A percentile compares a stretch with the other conserved stretches of the same genome.
These are phyloP conservation scores for Python bivittatus DNA, from an alignment of 2,113 vertebrate species.

Conservation along the genomic window DNA sequence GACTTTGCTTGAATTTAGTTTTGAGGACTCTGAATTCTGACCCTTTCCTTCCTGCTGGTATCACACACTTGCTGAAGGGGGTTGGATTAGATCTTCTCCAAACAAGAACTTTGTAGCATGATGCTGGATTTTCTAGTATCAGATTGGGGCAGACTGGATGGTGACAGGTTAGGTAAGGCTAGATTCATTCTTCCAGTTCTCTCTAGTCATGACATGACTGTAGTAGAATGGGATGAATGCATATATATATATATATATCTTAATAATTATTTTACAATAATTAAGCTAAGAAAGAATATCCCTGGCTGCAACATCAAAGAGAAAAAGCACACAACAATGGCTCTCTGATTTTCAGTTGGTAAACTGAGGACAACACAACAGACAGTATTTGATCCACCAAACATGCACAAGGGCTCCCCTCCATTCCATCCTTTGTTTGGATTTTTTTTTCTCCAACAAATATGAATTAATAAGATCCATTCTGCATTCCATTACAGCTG, in stretches of 20 bases:
- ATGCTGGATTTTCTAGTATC: neutral
- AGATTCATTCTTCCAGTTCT: neutral
- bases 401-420: slow-evolving; percentile 15
- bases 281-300: neutral
- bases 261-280: neutral
- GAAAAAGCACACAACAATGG: neutral
- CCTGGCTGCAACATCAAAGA: neutral
- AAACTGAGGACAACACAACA: neutral
- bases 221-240: neutral
- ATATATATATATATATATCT: neutral
- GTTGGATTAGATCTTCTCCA: neutral
- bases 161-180: neutral
- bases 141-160: neutral
- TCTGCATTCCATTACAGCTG: neutral
- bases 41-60: neutral
- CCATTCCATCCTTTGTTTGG: slow-evolving; percentile 14
- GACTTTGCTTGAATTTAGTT: neutral
- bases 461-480: neutral
- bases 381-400: slow-evolving; percentile 1
- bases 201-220: neutral
- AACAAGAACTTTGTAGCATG: neutral
- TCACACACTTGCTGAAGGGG: neutral
- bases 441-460: no score
- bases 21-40: neutral
- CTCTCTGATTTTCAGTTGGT: neutral